These are phyloP conservation scores for Yoshiicerus persimilis DNA, from an alignment of 1,140 invertebrate species.

Conservation along the genomic window DNA sequence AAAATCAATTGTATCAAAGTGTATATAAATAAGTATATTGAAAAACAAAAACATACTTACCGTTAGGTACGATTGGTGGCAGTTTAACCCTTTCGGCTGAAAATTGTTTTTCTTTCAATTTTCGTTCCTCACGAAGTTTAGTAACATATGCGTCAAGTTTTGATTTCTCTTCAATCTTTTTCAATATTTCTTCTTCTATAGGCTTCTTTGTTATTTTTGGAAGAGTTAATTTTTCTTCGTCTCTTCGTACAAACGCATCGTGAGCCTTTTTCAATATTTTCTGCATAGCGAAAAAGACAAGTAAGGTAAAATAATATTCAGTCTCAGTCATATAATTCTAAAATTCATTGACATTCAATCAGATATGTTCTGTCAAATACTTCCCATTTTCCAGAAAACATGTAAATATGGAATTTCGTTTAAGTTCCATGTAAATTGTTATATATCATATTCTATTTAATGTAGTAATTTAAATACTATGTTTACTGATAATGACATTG, in stretches of 20 bases:
- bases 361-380: too few species aligned
- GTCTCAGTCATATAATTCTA: too few species aligned
- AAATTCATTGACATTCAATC: too few species aligned
- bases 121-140: conserved; percentile 58
- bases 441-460: too few species aligned
- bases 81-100: neutral
- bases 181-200: conserved; percentile 39
- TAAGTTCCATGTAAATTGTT: too few species aligned
- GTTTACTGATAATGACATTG: too few species aligned
- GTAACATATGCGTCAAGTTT: conserved; percentile 59
- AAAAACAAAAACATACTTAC: neutral
- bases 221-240: neutral
- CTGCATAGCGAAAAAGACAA: conserved; percentile 48
- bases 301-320: neutral
- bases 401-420: too few species aligned
- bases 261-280: conserved; percentile 57
- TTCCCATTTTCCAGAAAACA: too few species aligned
- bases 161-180: conserved; percentile 57
- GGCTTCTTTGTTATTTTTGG: neutral
- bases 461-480: too few species aligned
- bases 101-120: conserved; percentile 47
- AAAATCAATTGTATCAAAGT: neutral
- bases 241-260: neutral
- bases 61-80: neutral
- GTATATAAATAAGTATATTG: neutral